These are phyloP conservation scores for Catharus fuscescens DNA, from an alignment of 2,113 vertebrate genomes.

Conservation along the genomic window DNA sequence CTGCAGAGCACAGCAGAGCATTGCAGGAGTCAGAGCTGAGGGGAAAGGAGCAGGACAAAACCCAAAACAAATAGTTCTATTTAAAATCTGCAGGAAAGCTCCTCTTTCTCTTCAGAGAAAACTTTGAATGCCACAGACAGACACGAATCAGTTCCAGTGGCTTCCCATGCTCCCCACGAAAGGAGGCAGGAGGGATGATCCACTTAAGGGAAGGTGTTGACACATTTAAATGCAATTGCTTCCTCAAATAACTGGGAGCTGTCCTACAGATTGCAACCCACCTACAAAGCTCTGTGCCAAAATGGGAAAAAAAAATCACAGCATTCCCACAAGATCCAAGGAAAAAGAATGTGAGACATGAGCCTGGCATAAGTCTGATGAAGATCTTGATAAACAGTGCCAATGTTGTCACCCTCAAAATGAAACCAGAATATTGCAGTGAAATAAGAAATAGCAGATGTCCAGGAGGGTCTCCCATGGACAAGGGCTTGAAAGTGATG, in stretches of 20 bases:
- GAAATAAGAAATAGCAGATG: background rate
- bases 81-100: background rate
- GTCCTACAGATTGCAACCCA: background rate
- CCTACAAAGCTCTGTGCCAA: background rate
- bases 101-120: background rate
- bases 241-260: constrained; percentile 47
- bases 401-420: background rate
- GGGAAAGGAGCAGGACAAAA: background rate
- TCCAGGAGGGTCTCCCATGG: background rate
- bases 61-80: background rate
- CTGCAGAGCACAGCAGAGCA: background rate
- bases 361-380: background rate
- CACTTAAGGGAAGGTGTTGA: constrained; percentile 8
- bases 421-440: background rate
- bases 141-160: background rate
- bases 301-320: background rate
- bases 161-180: background rate
- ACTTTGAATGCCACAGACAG: background rate
- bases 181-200: background rate
- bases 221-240: background rate
- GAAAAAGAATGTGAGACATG: background rate
- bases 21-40: background rate
- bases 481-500: background rate
- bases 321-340: background rate
- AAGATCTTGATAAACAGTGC: background rate